Percentiles rank a stretch among this genome's conserved stretches.
phyloP scores from a whole-genome alignment of 1,140 invertebrate species.

The Eurytemora carolleeae region DNA sequence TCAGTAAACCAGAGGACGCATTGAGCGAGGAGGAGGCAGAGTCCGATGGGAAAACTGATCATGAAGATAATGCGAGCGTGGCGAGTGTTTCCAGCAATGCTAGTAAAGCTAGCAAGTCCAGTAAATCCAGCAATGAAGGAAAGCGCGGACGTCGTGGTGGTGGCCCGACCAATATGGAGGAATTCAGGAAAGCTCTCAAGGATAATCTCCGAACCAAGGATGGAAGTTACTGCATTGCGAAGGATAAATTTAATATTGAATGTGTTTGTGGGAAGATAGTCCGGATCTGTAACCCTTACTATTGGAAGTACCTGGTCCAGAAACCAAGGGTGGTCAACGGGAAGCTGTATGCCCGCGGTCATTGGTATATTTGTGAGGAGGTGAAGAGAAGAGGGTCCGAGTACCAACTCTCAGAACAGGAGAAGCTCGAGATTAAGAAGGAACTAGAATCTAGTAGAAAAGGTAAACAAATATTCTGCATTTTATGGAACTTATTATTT shows the following conservation, averaged over 20 bases:
- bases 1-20: too few relatives aligned
- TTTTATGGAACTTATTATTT: neutral
- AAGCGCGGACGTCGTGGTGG: neutral
- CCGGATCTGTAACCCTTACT: neutral
- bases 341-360: neutral
- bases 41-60: neutral
- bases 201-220: neutral
- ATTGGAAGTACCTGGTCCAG: conserved; percentile 11
- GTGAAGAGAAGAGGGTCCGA: neutral
- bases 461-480: neutral
- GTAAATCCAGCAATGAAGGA: neutral
- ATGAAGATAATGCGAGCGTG: neutral
- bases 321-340: neutral
- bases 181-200: neutral
- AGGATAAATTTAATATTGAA: neutral
- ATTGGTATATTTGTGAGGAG: conserved; percentile 4
- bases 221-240: neutral
- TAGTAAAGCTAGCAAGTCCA: neutral
- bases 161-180: neutral
- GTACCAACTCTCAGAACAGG: neutral
- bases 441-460: neutral
- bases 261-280: conserved; percentile 10
- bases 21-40: neutral
- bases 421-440: neutral
- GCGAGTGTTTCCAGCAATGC: neutral